phyloP scores from a whole-genome alignment of 1,140 invertebrate species.

The Planococcus citri region DNA sequence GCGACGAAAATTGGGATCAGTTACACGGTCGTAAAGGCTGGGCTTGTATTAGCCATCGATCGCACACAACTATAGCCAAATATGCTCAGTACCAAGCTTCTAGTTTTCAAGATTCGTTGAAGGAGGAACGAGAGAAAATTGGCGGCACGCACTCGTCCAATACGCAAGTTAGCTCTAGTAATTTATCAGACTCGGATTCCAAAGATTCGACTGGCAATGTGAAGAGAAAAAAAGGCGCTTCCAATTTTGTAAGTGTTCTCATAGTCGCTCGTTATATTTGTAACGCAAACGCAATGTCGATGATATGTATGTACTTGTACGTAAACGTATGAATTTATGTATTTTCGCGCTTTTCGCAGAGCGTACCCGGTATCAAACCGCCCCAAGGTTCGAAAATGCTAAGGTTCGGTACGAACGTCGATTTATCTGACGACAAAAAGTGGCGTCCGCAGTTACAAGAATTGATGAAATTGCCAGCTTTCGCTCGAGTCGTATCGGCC shows the following conservation, averaged over 20 bases:
- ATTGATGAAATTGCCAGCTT: constrained; percentile 90
- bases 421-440: constrained; percentile 93
- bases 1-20: constrained; percentile 88
- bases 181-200: constrained; percentile 73
- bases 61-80: constrained; percentile 89
- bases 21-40: constrained; percentile 66
- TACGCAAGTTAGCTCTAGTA: constrained; percentile 30
- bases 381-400: constrained; percentile 38
- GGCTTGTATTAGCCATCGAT: constrained; percentile 86
- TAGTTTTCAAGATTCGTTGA: constrained; percentile 83
- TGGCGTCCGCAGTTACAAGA: constrained; percentile 90
- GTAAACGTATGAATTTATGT: too few relatives aligned
- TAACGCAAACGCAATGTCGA: too few relatives aligned
- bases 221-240: constrained; percentile 22
- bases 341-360: constrained; percentile 20
- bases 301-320: too few relatives aligned
- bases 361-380: constrained; percentile 29
- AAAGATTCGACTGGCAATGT: constrained; percentile 55
- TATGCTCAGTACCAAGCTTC: constrained; percentile 98
- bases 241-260: constrained; percentile 23
- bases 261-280: too few relatives aligned
- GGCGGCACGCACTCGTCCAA: constrained; percentile 42
- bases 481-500: constrained; percentile 88
- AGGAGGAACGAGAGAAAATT: constrained; percentile 72
- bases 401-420: constrained; percentile 98